These are phyloP conservation scores for Neomicropteryx cornuta DNA, from an alignment of 1,140 invertebrate genomes.

Conservation along the genomic window DNA sequence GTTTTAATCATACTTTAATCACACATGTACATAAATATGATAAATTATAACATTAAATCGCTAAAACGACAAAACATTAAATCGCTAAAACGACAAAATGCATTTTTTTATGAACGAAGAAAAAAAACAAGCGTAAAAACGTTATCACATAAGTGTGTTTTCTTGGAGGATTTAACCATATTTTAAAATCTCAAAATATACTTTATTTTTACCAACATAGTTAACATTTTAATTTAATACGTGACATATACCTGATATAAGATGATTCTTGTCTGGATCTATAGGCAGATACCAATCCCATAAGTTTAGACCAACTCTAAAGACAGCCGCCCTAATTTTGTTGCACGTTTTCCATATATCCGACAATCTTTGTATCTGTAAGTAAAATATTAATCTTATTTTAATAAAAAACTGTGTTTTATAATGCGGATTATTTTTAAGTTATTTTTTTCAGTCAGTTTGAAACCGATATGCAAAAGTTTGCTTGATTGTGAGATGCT, in stretches of 20 bases:
- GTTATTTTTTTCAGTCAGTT: no score
- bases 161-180: no score
- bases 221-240: conserved; percentile 2
- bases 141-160: no score
- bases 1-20: not conserved
- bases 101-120: conserved; percentile 5
- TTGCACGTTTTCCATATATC: conserved; percentile 62
- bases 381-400: no score
- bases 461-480: no score
- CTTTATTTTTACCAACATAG: no score
- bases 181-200: no score
- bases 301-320: conserved; percentile 53
- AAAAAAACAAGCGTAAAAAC: not conserved
- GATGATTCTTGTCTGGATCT: conserved; percentile 49
- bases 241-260: conserved; percentile 57
- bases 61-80: conserved; percentile 15
- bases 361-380: conserved; percentile 27
- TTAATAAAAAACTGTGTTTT: no score
- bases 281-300: conserved; percentile 53
- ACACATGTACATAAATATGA: not conserved
- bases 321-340: conserved; percentile 58
- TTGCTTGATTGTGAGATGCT: no score
- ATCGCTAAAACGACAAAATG: not conserved
- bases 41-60: no score
- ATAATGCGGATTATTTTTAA: no score